Percentiles rank a stretch among this genome's conserved stretches.
phyloP scores from a whole-genome alignment of 2,888 invertebrate species.

The Coelinius sp. region DNA sequence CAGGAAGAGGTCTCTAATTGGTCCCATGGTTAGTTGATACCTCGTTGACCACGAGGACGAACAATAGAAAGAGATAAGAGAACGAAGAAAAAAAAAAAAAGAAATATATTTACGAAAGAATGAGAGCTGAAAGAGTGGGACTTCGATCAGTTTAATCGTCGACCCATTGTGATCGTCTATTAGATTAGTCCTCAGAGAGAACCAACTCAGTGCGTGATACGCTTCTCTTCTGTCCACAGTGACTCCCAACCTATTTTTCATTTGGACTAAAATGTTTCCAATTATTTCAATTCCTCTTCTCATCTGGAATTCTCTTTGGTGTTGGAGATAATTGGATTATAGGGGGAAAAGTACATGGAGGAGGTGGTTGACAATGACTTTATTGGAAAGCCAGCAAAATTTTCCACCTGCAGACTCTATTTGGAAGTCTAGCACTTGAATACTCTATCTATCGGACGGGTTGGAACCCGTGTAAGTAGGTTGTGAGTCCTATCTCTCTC shows the following conservation, averaged over 20 bases:
- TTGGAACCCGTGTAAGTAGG: too few relatives aligned
- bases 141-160: conserved; percentile 59
- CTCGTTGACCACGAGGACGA: neutral
- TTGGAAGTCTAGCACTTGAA: too few relatives aligned
- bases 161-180: conserved; percentile 60
- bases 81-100: neutral
- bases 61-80: conserved; percentile 5
- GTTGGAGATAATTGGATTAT: neutral
- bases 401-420: too few relatives aligned
- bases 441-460: too few relatives aligned
- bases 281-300: neutral
- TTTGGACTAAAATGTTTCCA: neutral
- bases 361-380: neutral
- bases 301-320: neutral
- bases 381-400: too few relatives aligned
- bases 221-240: neutral
- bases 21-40: conserved; percentile 15
- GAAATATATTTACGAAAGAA: neutral
- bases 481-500: too few relatives aligned
- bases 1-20: conserved; percentile 12
- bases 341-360: neutral
- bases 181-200: conserved; percentile 49
- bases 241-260: conserved; percentile 9
- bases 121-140: neutral
- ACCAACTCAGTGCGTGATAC: neutral